Conservation (phyloP, 2,113 vertebrate genomes). For the Indri indri region DNA sequence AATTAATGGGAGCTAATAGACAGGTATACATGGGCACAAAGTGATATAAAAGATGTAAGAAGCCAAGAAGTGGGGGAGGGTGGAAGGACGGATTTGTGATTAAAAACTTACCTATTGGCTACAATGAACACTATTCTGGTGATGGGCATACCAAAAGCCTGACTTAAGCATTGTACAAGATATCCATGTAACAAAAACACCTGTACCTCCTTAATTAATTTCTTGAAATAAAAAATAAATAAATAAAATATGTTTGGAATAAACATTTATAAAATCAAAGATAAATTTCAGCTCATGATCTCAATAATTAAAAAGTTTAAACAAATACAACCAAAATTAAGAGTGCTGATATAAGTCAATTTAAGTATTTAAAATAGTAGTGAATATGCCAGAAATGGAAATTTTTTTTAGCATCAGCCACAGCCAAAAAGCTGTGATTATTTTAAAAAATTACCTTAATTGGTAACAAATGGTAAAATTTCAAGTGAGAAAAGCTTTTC, state of each 20-base stretch:
- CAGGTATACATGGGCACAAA: too few species aligned
- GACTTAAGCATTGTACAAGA: too few species aligned
- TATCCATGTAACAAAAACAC: too few species aligned
- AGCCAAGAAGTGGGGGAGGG: too few species aligned
- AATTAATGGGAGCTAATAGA: too few species aligned
- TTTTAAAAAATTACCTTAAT: background rate
- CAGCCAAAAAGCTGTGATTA: background rate
- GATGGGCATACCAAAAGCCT: too few species aligned
- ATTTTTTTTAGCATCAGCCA: background rate
- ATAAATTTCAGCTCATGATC: background rate
- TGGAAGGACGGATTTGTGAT: too few species aligned
- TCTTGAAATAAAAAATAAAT: background rate
- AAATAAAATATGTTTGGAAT: background rate
- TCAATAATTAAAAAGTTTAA: conserved; percentile 24
- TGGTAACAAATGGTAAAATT: background rate
- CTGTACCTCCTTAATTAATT: too few species aligned
- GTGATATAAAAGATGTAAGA: too few species aligned
- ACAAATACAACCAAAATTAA: background rate
- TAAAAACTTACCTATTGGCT: too few species aligned
- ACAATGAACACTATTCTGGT: too few species aligned
- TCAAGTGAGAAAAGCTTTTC: background rate
- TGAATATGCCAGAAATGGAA: background rate
- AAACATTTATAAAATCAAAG: background rate
- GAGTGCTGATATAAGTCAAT: background rate
- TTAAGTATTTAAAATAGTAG: background rate